Conservation (phyloP, 2,888 invertebrate genomes). For the Tenthredo notha region DNA sequence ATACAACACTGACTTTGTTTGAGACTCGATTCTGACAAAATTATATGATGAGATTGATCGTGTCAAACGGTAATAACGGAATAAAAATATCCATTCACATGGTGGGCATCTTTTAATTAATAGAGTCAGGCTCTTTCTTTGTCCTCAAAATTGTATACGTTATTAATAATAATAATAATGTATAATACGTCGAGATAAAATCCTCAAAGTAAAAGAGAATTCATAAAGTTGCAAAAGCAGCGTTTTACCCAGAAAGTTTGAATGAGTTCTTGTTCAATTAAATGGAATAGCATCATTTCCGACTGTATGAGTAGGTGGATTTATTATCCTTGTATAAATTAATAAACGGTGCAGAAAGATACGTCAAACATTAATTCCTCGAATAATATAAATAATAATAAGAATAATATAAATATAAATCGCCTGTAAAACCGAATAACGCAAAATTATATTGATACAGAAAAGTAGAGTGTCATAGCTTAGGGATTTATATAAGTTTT, state of each 20-base stretch:
- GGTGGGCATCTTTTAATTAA: not conserved
- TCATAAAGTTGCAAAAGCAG: not conserved
- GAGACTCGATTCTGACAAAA: not conserved
- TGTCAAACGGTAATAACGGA: not conserved
- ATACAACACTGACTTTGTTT: not conserved
- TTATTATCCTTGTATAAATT: not conserved
- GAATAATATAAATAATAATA: too few relatives aligned
- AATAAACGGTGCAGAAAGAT: not conserved
- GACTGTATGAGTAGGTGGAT: not conserved
- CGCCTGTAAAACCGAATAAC: not conserved
- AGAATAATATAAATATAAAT: too few relatives aligned
- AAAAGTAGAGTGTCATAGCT: not conserved
- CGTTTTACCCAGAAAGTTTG: not conserved
- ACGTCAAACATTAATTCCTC: too few relatives aligned
- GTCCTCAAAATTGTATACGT: too few relatives aligned
- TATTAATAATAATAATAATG: not conserved
- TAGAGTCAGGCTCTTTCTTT: too few relatives aligned
- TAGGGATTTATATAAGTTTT: not conserved
- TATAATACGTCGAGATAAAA: not conserved
- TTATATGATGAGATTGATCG: not conserved
- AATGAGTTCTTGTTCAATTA: conserved; percentile 4
- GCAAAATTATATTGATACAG: not conserved
- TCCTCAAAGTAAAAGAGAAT: not conserved
- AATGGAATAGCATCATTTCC: not conserved
- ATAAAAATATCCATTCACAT: not conserved